Conservation (phyloP, 2,888 invertebrate genomes). For the Linnaemya vulpina region DNA sequence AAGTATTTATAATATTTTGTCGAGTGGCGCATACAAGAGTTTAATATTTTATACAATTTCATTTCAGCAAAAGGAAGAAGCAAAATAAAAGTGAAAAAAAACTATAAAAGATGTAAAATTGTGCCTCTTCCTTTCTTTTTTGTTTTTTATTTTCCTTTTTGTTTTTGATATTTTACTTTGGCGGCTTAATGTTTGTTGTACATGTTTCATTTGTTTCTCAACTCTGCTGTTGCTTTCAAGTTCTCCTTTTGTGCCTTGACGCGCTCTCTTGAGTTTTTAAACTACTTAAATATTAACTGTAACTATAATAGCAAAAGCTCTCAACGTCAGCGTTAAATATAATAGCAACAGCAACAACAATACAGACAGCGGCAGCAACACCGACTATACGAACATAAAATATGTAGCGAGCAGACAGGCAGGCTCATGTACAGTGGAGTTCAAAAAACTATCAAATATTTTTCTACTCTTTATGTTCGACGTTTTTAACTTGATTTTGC, state of each 20-base stretch:
- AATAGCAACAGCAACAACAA: neutral
- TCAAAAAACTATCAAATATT: neutral
- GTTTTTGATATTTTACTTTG: slow-evolving; percentile 30
- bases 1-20: slow-evolving; percentile 59
- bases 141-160: neutral
- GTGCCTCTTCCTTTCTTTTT: slow-evolving; percentile 11
- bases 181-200: slow-evolving; percentile 40
- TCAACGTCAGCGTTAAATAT: neutral
- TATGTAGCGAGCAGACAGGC: neutral
- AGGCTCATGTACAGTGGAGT: neutral
- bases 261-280: slow-evolving; percentile 57
- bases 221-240: slow-evolving; percentile 42
- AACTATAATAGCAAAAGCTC: slow-evolving; percentile 45
- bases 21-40: slow-evolving; percentile 51
- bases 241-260: slow-evolving; percentile 45
- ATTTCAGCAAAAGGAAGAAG: neutral
- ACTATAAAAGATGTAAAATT: slow-evolving; percentile 31
- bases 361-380: neutral
- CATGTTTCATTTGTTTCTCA: slow-evolving; percentile 52
- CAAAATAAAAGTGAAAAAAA: slow-evolving; percentile 44
- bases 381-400: neutral
- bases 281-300: slow-evolving; percentile 67
- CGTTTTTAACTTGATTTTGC: too few relatives aligned
- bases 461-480: neutral
- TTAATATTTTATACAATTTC: slow-evolving; percentile 38